A percentile compares a stretch with the other conserved stretches of the same genome.
Evolutionary conservation across 2,113 vertebrate genomes (phyloP).

Genomic region (Petrocephalus zakoni): DNA sequence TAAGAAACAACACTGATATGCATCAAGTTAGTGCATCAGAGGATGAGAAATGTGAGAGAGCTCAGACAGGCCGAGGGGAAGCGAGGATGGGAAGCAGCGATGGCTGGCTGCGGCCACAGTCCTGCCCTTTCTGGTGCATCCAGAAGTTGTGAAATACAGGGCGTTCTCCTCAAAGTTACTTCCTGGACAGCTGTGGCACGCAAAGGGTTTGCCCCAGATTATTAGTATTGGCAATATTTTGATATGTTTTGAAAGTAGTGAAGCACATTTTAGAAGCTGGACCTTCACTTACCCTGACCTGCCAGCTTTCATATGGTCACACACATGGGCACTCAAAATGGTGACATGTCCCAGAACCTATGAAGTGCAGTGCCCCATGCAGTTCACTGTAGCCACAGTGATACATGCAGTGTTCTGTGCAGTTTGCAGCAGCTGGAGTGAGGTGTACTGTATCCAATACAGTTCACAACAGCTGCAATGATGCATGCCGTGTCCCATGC

Average conservation of each 20-base stretch:
- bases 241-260: background rate
- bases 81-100: background rate
- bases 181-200: background rate
- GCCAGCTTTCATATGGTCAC: background rate
- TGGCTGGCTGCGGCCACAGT: background rate
- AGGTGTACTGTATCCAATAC: background rate
- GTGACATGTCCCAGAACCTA: background rate
- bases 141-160: background rate
- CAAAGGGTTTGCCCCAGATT: background rate
- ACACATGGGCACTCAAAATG: background rate
- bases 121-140: background rate
- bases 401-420: background rate
- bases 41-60: background rate
- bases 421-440: background rate
- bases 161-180: background rate
- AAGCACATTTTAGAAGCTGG: background rate
- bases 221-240: background rate
- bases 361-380: too few species aligned
- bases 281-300: background rate
- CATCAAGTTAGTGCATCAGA: background rate
- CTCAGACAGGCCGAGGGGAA: background rate
- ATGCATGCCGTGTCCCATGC: background rate
- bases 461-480: background rate
- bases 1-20: background rate
- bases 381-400: background rate